Evolutionary conservation across 1,140 invertebrate species (phyloP).

Genomic region (Anoplophora glabripennis): DNA sequence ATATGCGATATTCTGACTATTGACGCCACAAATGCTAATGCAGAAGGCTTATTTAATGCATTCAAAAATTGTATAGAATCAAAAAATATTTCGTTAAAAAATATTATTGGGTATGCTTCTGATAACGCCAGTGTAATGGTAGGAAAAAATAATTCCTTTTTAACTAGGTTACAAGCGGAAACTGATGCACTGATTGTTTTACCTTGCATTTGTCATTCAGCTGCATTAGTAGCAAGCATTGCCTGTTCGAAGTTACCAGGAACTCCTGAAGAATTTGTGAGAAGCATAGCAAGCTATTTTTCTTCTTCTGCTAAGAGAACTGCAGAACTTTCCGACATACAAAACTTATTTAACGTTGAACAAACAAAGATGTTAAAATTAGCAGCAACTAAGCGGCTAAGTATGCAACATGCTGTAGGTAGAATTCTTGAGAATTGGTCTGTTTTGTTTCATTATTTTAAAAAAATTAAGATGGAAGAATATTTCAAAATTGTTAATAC

Average conservation of each 20-base stretch:
- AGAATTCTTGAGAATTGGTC: constrained; percentile 18
- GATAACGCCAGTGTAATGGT: constrained; percentile 46
- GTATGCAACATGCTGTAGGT: constrained; percentile 17
- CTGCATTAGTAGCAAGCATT: constrained; percentile 17
- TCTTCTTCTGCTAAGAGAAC: constrained; percentile 16
- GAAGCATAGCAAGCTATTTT: constrained; percentile 7
- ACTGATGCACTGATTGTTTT: too few species aligned
- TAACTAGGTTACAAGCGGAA: too few species aligned
- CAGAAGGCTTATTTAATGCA: constrained; percentile 36
- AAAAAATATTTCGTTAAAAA: constrained; percentile 35
- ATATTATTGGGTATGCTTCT: constrained; percentile 48
- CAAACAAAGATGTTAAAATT: constrained; percentile 13
- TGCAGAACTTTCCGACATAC: constrained; percentile 20
- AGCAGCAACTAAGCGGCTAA: constrained; percentile 17
- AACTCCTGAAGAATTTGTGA: constrained; percentile 25
- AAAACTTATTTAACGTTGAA: constrained; percentile 16
- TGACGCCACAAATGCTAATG: constrained; percentile 29
- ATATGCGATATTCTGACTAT: not conserved
- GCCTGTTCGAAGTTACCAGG: constrained; percentile 29
- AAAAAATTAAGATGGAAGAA: constrained; percentile 9
- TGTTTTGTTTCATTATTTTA: constrained; percentile 1
- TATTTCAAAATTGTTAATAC: too few species aligned
- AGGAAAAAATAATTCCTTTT: too few species aligned
- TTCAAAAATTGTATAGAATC: constrained; percentile 35
- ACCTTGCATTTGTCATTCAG: too few species aligned